Percentiles rank a stretch among this genome's conserved stretches.
These are phyloP conservation scores for Coelopa frigida DNA, from an alignment of 1,140 invertebrate genomes.

Conservation along the genomic window DNA sequence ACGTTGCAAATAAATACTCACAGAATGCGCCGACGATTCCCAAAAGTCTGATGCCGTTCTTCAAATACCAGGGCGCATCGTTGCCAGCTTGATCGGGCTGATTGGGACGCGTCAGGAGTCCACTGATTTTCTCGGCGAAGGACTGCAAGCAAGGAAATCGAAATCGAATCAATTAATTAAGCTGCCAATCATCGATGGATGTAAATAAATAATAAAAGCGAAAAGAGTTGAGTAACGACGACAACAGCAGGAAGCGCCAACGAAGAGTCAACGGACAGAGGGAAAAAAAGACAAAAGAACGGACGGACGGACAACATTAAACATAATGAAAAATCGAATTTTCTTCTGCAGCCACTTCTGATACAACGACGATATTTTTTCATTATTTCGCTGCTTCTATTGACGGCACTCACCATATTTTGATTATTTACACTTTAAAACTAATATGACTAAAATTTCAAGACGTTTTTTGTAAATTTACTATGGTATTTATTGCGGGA, in stretches of 20 bases:
- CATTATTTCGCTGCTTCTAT: too few species aligned
- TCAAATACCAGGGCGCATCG: slow-evolving; percentile 82
- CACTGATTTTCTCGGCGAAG: slow-evolving; percentile 66
- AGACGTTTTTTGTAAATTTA: too few species aligned
- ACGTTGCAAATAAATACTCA: too few species aligned
- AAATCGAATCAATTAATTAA: too few species aligned
- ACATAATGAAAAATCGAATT: too few species aligned
- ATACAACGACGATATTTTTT: too few species aligned
- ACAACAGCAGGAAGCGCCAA: background rate
- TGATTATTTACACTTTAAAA: too few species aligned
- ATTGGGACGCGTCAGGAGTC: slow-evolving; percentile 67
- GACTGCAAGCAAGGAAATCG: slow-evolving; percentile 66
- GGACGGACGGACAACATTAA: too few species aligned
- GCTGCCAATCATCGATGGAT: background rate
- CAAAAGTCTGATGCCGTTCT: slow-evolving; percentile 72
- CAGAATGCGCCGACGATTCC: slow-evolving; percentile 77
- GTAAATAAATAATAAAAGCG: background rate
- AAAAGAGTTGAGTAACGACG: background rate
- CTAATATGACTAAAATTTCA: too few species aligned
- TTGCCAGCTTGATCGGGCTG: slow-evolving; percentile 56
- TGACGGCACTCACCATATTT: too few species aligned
- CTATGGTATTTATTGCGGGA: too few species aligned
- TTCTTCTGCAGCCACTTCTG: too few species aligned
- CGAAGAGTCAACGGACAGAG: background rate
- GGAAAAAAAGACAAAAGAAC: background rate